These are phyloP conservation scores for Thomomys bottae DNA, from an alignment of 2,113 vertebrate species.

Conservation along the genomic window DNA sequence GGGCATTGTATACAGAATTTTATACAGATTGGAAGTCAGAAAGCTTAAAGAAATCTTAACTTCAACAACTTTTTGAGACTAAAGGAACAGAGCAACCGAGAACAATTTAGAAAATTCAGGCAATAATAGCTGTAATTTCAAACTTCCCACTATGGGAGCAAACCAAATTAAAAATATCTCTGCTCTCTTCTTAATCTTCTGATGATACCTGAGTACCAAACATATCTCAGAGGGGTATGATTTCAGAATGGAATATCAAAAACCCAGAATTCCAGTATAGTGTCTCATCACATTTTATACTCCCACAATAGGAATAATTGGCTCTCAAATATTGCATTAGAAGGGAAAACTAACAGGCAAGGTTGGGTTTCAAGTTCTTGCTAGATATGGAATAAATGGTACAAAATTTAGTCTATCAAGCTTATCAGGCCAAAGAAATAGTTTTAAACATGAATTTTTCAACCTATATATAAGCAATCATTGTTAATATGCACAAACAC, in stretches of 20 bases:
- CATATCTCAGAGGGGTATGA: neutral
- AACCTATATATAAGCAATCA: too few species aligned
- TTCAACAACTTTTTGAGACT: neutral
- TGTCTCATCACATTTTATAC: neutral
- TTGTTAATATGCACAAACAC: neutral
- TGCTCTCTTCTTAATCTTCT: neutral
- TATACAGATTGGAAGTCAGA: neutral
- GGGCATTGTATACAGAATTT: neutral
- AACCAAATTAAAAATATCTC: neutral
- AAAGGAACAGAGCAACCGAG: neutral
- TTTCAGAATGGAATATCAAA: neutral
- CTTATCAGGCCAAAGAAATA: neutral
- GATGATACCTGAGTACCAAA: neutral
- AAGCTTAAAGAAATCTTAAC: neutral
- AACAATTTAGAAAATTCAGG: neutral
- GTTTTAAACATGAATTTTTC: neutral
- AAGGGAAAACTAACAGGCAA: neutral
- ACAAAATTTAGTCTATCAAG: neutral
- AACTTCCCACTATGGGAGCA: neutral
- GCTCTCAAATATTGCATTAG: neutral
- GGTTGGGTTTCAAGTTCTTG: neutral
- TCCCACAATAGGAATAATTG: neutral
- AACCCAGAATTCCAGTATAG: neutral
- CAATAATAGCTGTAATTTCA: neutral
- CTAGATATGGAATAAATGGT: neutral